Conservation (phyloP, 1,140 invertebrate species). For the Leucophenga varia region DNA sequence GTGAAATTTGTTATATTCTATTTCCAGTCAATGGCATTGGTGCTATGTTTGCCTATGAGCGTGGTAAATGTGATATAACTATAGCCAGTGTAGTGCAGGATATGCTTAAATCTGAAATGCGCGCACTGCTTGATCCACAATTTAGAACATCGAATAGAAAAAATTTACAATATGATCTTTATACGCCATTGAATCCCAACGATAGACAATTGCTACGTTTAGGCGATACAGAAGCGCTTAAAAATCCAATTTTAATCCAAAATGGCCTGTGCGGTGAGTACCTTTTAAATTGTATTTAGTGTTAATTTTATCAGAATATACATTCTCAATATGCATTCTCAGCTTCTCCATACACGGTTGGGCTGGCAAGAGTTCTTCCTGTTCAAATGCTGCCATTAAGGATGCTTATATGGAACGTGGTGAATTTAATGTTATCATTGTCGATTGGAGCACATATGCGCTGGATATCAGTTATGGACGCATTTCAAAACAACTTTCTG, state of each 20-base stretch:
- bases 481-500: slow-evolving; percentile 30
- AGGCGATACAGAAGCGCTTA: slow-evolving; percentile 27
- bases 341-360: slow-evolving; percentile 47
- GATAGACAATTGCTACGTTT: slow-evolving; percentile 26
- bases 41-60: slow-evolving; percentile 32
- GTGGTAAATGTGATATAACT: slow-evolving; percentile 38
- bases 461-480: slow-evolving; percentile 43
- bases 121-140: slow-evolving; percentile 9
- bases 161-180: slow-evolving; percentile 40
- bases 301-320: too few relatives aligned
- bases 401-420: slow-evolving; percentile 45
- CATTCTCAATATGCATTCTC: neutral
- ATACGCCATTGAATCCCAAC: slow-evolving; percentile 38
- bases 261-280: slow-evolving; percentile 43
- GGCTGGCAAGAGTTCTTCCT: slow-evolving; percentile 32
- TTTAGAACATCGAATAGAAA: slow-evolving; percentile 14
- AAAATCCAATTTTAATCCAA: slow-evolving; percentile 50
- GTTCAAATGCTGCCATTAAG: slow-evolving; percentile 49
- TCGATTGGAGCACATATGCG: slow-evolving; percentile 61
- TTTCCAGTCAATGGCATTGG: slow-evolving; percentile 9
- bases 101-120: slow-evolving; percentile 25
- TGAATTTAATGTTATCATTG: slow-evolving; percentile 62
- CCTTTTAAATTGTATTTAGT: neutral
- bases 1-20: slow-evolving; percentile 1
- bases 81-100: slow-evolving; percentile 25